Evolutionary conservation across 2,888 invertebrate genomes (phyloP).

Genomic region (Germaria angustata): DNA sequence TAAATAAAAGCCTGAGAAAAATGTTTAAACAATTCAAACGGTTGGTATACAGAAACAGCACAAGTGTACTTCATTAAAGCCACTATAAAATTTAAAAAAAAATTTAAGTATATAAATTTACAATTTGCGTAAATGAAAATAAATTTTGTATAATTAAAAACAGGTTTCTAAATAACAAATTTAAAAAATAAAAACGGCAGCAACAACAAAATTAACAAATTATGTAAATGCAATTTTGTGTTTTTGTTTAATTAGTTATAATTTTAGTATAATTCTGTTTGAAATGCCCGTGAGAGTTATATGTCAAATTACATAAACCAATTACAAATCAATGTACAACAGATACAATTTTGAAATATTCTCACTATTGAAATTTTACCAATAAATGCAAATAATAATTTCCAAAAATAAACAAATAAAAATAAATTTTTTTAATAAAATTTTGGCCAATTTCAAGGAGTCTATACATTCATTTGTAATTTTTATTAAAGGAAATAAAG

Average conservation of each 20-base stretch:
- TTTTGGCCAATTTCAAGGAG: slow-evolving; percentile 41
- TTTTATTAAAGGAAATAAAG: slow-evolving; percentile 15
- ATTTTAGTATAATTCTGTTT: slow-evolving; percentile 46
- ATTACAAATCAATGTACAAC: slow-evolving; percentile 70
- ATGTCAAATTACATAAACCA: slow-evolving; percentile 72
- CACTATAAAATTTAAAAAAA: not conserved
- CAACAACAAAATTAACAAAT: too few species aligned
- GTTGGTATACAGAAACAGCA: not conserved
- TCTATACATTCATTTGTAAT: slow-evolving; percentile 68
- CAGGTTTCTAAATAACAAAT: not conserved
- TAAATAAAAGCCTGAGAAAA: too few species aligned
- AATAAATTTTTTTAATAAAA: not conserved
- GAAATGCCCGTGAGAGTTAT: slow-evolving; percentile 69
- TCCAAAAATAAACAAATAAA: too few species aligned
- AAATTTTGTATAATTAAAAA: not conserved
- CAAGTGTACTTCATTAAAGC: slow-evolving; percentile 48
- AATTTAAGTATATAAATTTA: not conserved
- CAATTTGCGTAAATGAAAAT: slow-evolving; percentile 9
- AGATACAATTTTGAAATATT: slow-evolving; percentile 36
- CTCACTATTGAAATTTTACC: not conserved
- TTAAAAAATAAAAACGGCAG: too few species aligned
- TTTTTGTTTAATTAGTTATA: not conserved
- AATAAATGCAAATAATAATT: slow-evolving; percentile 5
- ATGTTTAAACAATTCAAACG: not conserved
- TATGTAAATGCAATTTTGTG: slow-evolving; percentile 11